These are phyloP conservation scores for Diarsia dahlii DNA, from an alignment of 2,888 invertebrate species.

Conservation along the genomic window DNA sequence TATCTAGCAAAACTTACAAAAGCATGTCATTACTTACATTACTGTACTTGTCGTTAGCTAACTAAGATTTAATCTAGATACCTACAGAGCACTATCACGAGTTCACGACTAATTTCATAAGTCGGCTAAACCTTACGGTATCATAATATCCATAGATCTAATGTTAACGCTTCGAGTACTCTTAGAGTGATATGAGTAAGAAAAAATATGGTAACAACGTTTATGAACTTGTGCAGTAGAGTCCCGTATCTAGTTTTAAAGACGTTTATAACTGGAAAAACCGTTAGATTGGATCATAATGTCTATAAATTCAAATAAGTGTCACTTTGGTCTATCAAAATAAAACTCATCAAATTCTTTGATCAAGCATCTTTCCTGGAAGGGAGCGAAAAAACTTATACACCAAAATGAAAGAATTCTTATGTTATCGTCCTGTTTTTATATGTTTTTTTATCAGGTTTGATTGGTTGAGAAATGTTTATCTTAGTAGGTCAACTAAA, in stretches of 20 bases:
- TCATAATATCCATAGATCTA: slow-evolving; percentile 43
- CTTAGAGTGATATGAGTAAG: slow-evolving; percentile 12
- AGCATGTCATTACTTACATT: background rate
- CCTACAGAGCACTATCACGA: slow-evolving; percentile 17
- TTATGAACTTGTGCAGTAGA: too few species aligned
- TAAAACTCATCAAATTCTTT: background rate
- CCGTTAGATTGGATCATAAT: background rate
- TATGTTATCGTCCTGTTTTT: background rate
- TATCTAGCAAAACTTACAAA: slow-evolving; percentile 16
- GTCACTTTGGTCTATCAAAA: background rate
- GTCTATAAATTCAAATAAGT: background rate
- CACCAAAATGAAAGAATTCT: background rate
- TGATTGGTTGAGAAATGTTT: background rate
- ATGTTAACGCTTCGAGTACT: slow-evolving; percentile 40
- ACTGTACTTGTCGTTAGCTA: slow-evolving; percentile 19
- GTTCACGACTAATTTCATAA: slow-evolving; percentile 50
- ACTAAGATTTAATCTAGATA: slow-evolving; percentile 27
- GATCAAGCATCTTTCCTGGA: background rate
- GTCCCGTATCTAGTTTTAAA: slow-evolving; percentile 29
- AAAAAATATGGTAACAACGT: slow-evolving; percentile 13
- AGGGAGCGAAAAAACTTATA: background rate
- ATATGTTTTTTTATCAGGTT: background rate
- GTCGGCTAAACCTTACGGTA: slow-evolving; percentile 50
- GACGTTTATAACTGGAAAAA: background rate
- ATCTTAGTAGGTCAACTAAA: slow-evolving; percentile 11